Conservation (phyloP, 2,888 invertebrate species). For the Copidosoma aretas region DNA sequence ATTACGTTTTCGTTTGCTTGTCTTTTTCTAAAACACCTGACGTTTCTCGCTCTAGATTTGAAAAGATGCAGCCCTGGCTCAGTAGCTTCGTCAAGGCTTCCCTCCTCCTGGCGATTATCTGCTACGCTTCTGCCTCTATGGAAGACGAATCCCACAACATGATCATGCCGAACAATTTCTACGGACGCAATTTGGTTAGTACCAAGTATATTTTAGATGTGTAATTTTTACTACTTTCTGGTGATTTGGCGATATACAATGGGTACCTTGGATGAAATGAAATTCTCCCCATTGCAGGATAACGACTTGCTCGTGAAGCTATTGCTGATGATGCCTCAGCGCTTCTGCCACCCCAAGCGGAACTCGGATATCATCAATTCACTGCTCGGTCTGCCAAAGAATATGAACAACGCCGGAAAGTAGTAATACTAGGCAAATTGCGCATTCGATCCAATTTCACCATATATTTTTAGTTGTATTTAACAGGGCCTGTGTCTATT, state of each 20-base stretch:
- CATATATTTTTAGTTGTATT: conserved; percentile 19
- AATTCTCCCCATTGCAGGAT: conserved; percentile 47
- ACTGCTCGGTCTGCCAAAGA: conserved; percentile 77
- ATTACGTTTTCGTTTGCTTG: no score
- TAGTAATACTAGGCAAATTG: conserved; percentile 40
- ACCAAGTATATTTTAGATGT: background rate
- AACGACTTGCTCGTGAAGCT: conserved; percentile 50
- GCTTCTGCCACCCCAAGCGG: conserved; percentile 64
- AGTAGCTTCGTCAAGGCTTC: conserved; percentile 18
- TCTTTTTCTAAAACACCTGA: no score
- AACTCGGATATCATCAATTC: conserved; percentile 79
- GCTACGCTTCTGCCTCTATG: conserved; percentile 29
- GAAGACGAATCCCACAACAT: conserved; percentile 25
- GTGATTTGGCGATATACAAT: background rate
- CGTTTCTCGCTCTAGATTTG: no score
- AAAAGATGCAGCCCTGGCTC: conserved; percentile 28
- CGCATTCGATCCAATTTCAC: no score
- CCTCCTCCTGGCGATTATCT: conserved; percentile 24
- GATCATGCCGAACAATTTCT: conserved; percentile 36
- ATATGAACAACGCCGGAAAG: conserved; percentile 77
- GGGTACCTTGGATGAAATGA: background rate
- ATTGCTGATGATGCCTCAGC: conserved; percentile 49
- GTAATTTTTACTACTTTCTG: background rate
- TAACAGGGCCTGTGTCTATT: conserved; percentile 25
- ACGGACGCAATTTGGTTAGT: conserved; percentile 46